A percentile compares a stretch with the other conserved stretches of the same genome.
Evolutionary conservation across 2,113 vertebrate genomes (phyloP).

Genomic region (Jacana jacana): DNA sequence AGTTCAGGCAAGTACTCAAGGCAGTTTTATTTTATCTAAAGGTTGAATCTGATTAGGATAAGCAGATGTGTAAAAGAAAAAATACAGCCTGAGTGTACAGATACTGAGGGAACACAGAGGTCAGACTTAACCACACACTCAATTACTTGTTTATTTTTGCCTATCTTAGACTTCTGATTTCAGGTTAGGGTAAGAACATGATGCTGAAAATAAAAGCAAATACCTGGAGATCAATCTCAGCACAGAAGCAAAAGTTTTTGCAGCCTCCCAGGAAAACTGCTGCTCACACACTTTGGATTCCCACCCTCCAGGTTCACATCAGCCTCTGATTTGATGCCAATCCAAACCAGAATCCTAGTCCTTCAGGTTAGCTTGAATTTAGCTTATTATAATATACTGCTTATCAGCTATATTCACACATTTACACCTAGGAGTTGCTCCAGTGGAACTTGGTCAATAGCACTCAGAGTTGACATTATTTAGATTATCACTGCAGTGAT

Average conservation of each 20-base stretch:
- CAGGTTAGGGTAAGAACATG: background rate
- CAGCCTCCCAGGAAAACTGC: background rate
- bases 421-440: background rate
- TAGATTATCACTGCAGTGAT: background rate
- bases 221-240: background rate
- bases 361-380: background rate
- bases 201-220: background rate
- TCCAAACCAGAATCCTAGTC: background rate
- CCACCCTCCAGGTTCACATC: background rate
- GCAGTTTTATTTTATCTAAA: background rate
- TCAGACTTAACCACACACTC: background rate
- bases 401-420: background rate
- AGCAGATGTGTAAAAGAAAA: background rate
- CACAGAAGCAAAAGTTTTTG: background rate
- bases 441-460: background rate
- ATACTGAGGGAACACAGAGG: background rate
- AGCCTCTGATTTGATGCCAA: background rate
- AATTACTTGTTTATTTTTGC: background rate
- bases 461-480: background rate
- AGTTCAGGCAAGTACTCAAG: background rate
- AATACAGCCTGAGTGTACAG: background rate
- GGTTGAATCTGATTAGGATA: background rate
- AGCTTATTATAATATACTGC: background rate
- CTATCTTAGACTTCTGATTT: background rate
- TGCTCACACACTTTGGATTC: background rate